Percentiles rank a stretch among this genome's conserved stretches.
Evolutionary conservation across 2,888 invertebrate species (phyloP).

Genomic region (Endomychus coccineus): DNA sequence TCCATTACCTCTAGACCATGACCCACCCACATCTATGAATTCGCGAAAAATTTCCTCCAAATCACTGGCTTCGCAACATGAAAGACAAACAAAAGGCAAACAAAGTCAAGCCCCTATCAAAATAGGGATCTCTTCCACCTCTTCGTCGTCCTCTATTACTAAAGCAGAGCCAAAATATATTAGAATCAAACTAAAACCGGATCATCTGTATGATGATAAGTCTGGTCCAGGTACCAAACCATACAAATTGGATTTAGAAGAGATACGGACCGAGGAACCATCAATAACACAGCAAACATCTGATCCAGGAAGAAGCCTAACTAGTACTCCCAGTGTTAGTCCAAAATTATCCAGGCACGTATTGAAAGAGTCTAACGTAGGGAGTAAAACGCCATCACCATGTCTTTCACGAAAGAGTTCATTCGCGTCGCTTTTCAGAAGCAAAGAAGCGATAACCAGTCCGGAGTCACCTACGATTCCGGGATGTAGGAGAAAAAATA

Average conservation of each 20-base stretch:
- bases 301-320: conserved; percentile 26
- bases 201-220: conserved; percentile 57
- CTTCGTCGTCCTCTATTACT: too few relatives aligned
- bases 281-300: conserved; percentile 12
- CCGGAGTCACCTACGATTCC: conserved; percentile 53
- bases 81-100: conserved; percentile 15
- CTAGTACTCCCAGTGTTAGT: conserved; percentile 42
- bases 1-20: conserved; percentile 34
- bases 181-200: conserved; percentile 66
- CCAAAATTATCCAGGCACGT: conserved; percentile 43
- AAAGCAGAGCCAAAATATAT: conserved; percentile 49
- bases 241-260: conserved; percentile 50
- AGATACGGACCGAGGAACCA: conserved; percentile 17
- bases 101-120: conserved; percentile 7
- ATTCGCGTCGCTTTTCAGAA: conserved; percentile 72
- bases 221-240: conserved; percentile 44
- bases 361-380: conserved; percentile 26
- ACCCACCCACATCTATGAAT: conserved; percentile 19
- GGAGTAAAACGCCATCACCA: conserved; percentile 58
- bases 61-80: conserved; percentile 17
- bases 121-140: too few relatives aligned
- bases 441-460: conserved; percentile 58
- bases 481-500: conserved; percentile 34
- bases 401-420: conserved; percentile 70
- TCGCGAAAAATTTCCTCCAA: conserved; percentile 26